phyloP scores from a whole-genome alignment of 2,113 vertebrate genomes.

The Plotosus lineatus region DNA sequence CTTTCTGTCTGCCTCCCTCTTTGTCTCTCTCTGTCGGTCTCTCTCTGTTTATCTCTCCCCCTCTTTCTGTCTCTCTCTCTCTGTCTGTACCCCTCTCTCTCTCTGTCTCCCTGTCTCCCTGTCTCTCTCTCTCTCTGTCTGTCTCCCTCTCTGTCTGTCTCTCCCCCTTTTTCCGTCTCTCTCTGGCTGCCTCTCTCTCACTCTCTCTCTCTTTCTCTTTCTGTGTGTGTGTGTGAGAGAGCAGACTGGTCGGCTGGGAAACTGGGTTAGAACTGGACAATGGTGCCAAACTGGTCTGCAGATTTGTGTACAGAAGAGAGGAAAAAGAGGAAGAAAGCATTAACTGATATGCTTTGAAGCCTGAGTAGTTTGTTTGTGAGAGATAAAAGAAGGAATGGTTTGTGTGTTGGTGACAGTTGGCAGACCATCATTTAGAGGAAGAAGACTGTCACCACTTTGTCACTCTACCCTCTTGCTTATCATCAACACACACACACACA shows the following conservation, averaged over 20 bases:
- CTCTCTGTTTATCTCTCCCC: conserved; percentile 12
- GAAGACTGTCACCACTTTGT: conserved; percentile 42
- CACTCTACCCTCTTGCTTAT: conserved; percentile 26
- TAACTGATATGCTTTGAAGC: conserved; percentile 42
- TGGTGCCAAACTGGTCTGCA: conserved; percentile 20
- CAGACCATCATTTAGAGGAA: conserved; percentile 40
- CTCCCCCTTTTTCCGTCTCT: neutral
- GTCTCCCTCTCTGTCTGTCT: neutral
- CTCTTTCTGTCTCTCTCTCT: neutral
- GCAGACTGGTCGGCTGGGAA: conserved; percentile 20
- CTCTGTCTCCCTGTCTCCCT: neutral
- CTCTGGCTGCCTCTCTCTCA: neutral
- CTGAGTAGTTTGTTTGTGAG: conserved; percentile 40
- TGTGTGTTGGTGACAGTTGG: conserved; percentile 42
- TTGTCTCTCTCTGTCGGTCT: neutral
- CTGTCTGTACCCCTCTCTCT: neutral
- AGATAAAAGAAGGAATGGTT: conserved; percentile 35
- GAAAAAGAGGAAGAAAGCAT: conserved; percentile 43
- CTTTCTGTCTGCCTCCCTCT: neutral
- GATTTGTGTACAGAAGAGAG: conserved; percentile 30
- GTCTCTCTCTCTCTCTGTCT: conserved; percentile 16
- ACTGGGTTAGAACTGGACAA: conserved; percentile 8
- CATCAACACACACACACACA: conserved; percentile 20
- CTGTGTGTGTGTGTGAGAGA: neutral
- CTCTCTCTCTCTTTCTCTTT: neutral